A percentile compares a stretch with the other conserved stretches of the same genome.
These are phyloP conservation scores for Ophioninae sp. DNA, from an alignment of 2,888 invertebrate species.

Conservation along the genomic window DNA sequence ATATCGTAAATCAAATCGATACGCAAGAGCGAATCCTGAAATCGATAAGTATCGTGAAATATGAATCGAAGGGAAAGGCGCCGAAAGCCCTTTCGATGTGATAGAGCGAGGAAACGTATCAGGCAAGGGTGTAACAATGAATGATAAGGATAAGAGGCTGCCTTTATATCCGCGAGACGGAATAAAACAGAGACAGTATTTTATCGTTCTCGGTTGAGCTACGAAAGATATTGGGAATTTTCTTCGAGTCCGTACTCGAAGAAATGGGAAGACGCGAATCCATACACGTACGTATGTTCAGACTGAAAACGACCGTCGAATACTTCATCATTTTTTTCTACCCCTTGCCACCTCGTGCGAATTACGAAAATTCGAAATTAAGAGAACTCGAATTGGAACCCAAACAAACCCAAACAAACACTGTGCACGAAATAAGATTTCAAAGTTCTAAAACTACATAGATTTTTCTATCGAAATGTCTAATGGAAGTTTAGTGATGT, in stretches of 20 bases:
- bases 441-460: no score
- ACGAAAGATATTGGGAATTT: constrained; percentile 35
- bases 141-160: constrained; percentile 43
- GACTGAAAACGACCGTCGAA: constrained; percentile 1
- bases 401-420: no score
- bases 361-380: constrained; percentile 19
- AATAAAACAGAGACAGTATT: constrained; percentile 52
- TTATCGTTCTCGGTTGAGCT: constrained; percentile 41
- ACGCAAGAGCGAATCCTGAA: constrained; percentile 1
- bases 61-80: constrained; percentile 24
- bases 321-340: constrained; percentile 37
- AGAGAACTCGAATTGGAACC: no score
- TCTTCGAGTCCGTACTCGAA: neutral
- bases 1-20: constrained; percentile 41
- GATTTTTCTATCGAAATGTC: no score
- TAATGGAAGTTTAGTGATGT: no score
- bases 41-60: constrained; percentile 37
- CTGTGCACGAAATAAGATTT: no score
- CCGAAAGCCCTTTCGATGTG: constrained; percentile 2
- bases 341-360: neutral
- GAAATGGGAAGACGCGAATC: neutral
- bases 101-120: constrained; percentile 12
- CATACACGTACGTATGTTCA: neutral
- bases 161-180: constrained; percentile 40
- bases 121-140: constrained; percentile 26